Percentiles rank a stretch among this genome's conserved stretches.
Conservation (phyloP, 1,140 invertebrate species). For the Panulirus ornatus region DNA sequence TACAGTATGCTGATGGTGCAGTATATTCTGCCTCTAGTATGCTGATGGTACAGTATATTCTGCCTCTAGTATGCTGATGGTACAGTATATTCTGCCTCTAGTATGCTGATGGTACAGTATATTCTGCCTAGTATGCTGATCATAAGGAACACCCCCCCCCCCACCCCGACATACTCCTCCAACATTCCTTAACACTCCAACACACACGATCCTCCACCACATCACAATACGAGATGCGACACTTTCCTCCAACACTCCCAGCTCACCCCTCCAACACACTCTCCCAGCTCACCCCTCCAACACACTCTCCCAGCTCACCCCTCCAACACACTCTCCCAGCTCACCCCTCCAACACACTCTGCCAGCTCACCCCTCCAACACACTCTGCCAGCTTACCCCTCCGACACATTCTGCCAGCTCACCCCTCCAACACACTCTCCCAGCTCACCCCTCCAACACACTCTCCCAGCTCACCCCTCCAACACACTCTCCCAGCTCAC, state of each 20-base stretch:
- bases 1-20: no score
- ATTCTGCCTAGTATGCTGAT: no score
- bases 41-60: no score
- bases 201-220: no score
- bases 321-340: background rate
- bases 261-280: background rate
- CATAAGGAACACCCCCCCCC: no score
- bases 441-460: background rate
- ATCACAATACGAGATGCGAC: no score
- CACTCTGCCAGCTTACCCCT: background rate
- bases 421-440: background rate
- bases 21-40: no score
- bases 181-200: no score
- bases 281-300: background rate
- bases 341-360: background rate
- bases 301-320: background rate
- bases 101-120: no score
- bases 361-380: background rate
- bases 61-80: no score
- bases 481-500: background rate
- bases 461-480: background rate
- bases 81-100: no score
- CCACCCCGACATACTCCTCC: no score
- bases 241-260: background rate
- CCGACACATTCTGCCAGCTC: background rate